Evolutionary conservation across 1,140 invertebrate species (phyloP), one percentile per base, ranked within the genome.

Genomic region (Nasonia vitripennis): DNA sequence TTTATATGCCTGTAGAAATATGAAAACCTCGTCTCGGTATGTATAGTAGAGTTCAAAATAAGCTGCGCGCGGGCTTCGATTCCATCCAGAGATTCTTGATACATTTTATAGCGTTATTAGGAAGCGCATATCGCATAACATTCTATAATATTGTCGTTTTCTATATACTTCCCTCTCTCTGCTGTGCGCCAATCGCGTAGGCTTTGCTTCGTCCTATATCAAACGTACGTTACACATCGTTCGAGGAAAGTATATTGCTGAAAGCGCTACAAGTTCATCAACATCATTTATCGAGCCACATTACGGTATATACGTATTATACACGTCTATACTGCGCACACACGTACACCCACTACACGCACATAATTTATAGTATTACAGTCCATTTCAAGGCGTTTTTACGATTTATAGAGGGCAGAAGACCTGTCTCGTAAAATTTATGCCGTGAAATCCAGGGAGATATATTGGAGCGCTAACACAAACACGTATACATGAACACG

Each of bases 301-400:
- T 17, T 74, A 34, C 2, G 37, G 41, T 62, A 75, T 27, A 74
- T 11, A 48, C 74, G 14, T 74, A 74, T 14, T 0, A 74, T 45
- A 45, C 41, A 75, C 20, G 0, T 37, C 2, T 48, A 20, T 48
- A 75, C 41, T 41, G 17, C 48, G 45, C 9, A 48, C 34, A 10
- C 9, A 9, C 1, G 0, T 17, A 51, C 48, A 14, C 48, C 2
- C 48, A 17, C n/a, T 27, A 68, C 67, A 68, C 20, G 67, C 23
- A 68, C 23, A 68, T 23, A 23, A 68, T 23, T 17, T 68, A 68
- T 23, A 17, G n/a, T 68, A 68, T 68, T 23, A 74, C 31, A 7
- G 31, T 74, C 73, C 73, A 79, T 74, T 80, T 84, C 77, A 80
- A 80, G 70, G 73, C 6, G n/a, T 80, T 84, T 80, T 79, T 84